phyloP scores from a whole-genome alignment of 1,140 invertebrate species.

The Ceratitis capitata region DNA sequence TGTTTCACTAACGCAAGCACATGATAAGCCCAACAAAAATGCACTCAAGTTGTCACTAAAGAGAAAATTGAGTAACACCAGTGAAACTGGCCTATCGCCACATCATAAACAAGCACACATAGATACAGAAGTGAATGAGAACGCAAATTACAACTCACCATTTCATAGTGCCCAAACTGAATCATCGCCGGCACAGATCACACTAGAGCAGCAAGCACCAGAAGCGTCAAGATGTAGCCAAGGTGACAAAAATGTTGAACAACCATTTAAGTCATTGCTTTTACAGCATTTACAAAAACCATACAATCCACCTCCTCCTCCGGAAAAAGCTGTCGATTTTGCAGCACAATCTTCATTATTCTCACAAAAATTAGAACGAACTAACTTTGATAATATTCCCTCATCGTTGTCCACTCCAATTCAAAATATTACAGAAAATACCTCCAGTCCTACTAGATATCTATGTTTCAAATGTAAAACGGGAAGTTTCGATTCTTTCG shows the following conservation, averaged over 20 bases:
- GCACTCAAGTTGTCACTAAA: neutral
- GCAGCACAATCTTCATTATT: neutral
- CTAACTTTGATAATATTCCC: neutral
- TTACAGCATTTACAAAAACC: conserved; percentile 55
- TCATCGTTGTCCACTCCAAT: neutral
- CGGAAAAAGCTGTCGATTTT: neutral
- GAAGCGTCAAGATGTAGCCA: neutral
- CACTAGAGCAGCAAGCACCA: neutral
- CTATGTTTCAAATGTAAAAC: conserved; percentile 49
- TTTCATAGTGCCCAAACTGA: neutral
- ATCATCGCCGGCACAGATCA: neutral
- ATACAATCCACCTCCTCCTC: neutral
- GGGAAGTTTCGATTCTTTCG: conserved; percentile 68
- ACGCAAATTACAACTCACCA: neutral
- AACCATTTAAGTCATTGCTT: conserved; percentile 48
- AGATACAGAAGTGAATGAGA: neutral
- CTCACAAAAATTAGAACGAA: neutral
- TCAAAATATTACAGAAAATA: neutral
- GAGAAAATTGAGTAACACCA: neutral
- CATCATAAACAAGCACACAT: neutral
- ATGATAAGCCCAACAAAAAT: neutral
- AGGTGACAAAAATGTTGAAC: conserved; percentile 15
- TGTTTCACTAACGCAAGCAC: neutral
- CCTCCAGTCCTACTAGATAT: conserved; percentile 1
- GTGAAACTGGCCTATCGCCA: neutral